Evolutionary conservation across 2,888 invertebrate species (phyloP), one percentile per base, ranked within the genome.

Genomic region (Xylophagus ater): DNA sequence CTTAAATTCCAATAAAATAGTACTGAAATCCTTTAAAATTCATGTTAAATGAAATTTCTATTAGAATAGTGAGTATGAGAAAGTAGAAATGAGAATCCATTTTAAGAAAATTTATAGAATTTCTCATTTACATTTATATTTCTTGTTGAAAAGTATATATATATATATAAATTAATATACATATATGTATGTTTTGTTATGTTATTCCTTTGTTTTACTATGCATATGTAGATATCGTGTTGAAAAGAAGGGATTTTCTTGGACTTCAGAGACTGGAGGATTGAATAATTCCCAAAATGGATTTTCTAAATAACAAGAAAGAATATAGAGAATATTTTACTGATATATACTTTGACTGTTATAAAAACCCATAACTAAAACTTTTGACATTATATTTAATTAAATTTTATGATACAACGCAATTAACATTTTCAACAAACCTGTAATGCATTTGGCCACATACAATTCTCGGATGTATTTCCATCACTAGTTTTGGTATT

Each of bases 371-470:
- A 26, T 12, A 26, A 26, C 26, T 13, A 13, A 32, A 39, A 26
- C 17, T 39, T 18, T 12, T 18, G 29, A 38, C 19, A 38, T 34
- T 34, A 35, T 21, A 33, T 43, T 40, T 43, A 43, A 43, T 43
- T 37, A 43, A 43, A 32, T 37, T 40, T 38, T 43, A 28, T 20
- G 34, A 31, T 19, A 28, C 28, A 40, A 37, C 14, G 17, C 17
- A 12, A 37, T 31, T 35, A 37, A 37, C 21, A 30, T 30, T 42
- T 29, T 12, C 20, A 34, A 28, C 42, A 63, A 68, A 87, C 86
- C 81, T 86, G 85, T 49, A 86, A 67, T 38, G 81, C 74, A 54
- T 74, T 76, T 7, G 84, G 81, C 78, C 81, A 82, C 38, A 77
- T 69, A 55, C 85, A 85, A 18, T 56, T 62, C 44, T 61, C 60